Evolutionary conservation across 1,140 invertebrate genomes (phyloP).

Genomic region (Ips nitidus): DNA sequence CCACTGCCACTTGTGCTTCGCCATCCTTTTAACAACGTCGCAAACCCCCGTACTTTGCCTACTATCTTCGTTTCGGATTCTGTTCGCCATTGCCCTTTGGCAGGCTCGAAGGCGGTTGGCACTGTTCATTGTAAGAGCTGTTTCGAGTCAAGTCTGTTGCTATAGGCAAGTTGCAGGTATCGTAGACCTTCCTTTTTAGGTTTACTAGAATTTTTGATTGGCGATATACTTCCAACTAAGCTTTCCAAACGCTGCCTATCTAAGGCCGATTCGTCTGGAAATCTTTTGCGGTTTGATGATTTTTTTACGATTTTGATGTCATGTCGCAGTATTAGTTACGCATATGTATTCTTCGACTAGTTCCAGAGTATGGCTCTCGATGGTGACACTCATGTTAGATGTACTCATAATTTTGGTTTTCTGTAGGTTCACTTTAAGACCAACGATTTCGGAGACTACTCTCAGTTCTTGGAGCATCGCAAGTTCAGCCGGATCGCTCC

Average conservation of each 20-base stretch:
- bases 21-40: slow-evolving; percentile 7
- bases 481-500: neutral
- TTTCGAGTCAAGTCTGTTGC: slow-evolving; percentile 20
- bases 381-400: neutral
- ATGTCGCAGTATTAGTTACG: too few relatives aligned
- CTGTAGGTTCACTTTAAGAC: neutral
- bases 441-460: too few relatives aligned
- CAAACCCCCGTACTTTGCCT: slow-evolving; percentile 12
- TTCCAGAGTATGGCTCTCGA: slow-evolving; percentile 4
- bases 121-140: slow-evolving; percentile 3
- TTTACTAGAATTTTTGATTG: slow-evolving; percentile 27
- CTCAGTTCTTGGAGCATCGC: neutral
- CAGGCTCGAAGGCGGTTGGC: neutral
- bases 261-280: too few relatives aligned
- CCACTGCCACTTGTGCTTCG: slow-evolving; percentile 18
- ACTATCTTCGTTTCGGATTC: slow-evolving; percentile 20
- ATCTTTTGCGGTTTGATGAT: too few relatives aligned
- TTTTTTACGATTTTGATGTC: too few relatives aligned
- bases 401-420: slow-evolving; percentile 1
- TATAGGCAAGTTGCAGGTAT: slow-evolving; percentile 17
- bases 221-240: neutral
- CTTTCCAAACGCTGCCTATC: neutral
- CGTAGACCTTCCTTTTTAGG: slow-evolving; percentile 16
- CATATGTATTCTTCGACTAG: neutral
- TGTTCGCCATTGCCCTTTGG: slow-evolving; percentile 6